phyloP scores from a whole-genome alignment of 92 coral and sea anemone species.

The Parazoanthus atlanticus region DNA sequence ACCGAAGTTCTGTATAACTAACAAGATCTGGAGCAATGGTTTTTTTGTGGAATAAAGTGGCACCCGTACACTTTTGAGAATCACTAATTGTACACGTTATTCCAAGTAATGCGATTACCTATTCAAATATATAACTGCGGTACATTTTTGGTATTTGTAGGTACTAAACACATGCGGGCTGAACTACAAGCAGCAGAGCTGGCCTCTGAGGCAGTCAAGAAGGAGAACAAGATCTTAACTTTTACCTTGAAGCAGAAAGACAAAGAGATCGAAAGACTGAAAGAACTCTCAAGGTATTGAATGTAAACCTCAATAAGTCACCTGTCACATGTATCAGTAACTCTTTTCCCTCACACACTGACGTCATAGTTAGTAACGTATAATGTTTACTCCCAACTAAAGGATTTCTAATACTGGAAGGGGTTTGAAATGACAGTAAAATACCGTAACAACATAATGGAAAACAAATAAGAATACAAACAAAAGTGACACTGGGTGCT shows the following conservation, averaged over 20 bases:
- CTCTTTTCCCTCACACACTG: no score
- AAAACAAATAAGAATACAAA: no score
- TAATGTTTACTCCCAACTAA: no score
- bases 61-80: background rate
- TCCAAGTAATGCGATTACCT: background rate
- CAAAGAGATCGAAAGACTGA: slow-evolving; percentile 89
- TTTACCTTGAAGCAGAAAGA: slow-evolving; percentile 88
- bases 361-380: no score
- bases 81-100: background rate
- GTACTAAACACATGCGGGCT: slow-evolving; percentile 62
- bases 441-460: no score
- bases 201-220: slow-evolving; percentile 79
- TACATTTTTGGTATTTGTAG: slow-evolving; percentile 31
- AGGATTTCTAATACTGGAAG: no score
- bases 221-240: slow-evolving; percentile 76
- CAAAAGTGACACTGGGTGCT: no score
- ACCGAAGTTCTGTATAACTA: background rate
- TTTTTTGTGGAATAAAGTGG: background rate
- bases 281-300: slow-evolving; percentile 84
- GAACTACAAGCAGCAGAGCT: slow-evolving; percentile 78
- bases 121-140: background rate
- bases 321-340: no score
- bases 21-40: background rate
- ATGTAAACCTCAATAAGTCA: background rate
- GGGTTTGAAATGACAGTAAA: no score